Percentiles rank a stretch among this genome's conserved stretches.
Conservation (phyloP, 2,888 invertebrate genomes). For the Pandemis heparana region DNA sequence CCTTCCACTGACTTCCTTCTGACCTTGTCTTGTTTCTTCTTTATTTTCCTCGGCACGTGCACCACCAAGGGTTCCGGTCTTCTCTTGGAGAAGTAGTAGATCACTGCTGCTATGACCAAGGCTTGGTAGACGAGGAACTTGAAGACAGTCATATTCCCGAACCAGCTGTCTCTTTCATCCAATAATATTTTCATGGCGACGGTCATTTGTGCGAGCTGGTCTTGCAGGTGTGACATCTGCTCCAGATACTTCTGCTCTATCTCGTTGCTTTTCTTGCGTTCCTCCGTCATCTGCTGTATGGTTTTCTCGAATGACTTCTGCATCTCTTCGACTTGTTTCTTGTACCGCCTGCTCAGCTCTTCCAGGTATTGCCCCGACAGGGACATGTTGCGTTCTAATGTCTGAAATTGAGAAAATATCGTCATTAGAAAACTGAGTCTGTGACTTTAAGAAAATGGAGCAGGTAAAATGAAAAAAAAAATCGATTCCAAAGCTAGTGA, state of each 20-base stretch:
- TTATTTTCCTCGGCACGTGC: slow-evolving; percentile 67
- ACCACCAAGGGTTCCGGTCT: slow-evolving; percentile 65
- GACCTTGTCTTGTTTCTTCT: slow-evolving; percentile 71
- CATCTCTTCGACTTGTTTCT: slow-evolving; percentile 98
- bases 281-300: slow-evolving; percentile 89
- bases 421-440: neutral
- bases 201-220: slow-evolving; percentile 88
- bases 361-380: slow-evolving; percentile 98
- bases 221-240: slow-evolving; percentile 89
- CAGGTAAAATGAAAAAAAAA: neutral
- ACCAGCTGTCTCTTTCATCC: slow-evolving; percentile 88
- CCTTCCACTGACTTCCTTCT: slow-evolving; percentile 89
- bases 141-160: slow-evolving; percentile 85
- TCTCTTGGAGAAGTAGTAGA: slow-evolving; percentile 82
- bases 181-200: slow-evolving; percentile 86
- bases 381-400: slow-evolving; percentile 98
- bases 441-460: neutral
- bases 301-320: slow-evolving; percentile 94
- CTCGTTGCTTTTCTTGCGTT: slow-evolving; percentile 88
- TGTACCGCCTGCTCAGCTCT: slow-evolving; percentile 97
- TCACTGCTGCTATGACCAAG: slow-evolving; percentile 76
- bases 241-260: slow-evolving; percentile 93
- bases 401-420: slow-evolving; percentile 80
- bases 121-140: slow-evolving; percentile 82
- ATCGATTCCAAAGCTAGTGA: too few relatives aligned